Conservation (phyloP, 2,888 invertebrate genomes). For the Acanthosepion pharaonis region DNA sequence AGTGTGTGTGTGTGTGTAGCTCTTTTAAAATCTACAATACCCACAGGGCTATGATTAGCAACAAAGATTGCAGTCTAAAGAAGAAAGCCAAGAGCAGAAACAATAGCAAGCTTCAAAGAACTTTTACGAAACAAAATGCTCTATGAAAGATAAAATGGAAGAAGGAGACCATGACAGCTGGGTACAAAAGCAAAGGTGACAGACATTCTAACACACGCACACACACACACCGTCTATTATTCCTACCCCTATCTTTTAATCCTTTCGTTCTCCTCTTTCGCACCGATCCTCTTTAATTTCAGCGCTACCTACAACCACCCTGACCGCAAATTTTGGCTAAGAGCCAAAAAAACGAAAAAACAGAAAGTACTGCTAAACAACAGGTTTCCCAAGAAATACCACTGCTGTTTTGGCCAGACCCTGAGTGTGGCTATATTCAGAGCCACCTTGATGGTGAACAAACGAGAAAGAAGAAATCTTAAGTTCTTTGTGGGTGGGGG, state of each 20-base stretch:
- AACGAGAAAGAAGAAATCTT: no score
- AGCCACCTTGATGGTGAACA: no score
- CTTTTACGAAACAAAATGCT: background rate
- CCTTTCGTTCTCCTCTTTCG: background rate
- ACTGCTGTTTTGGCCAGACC: background rate
- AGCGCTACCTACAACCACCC: background rate
- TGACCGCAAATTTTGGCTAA: background rate
- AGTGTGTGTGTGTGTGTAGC: no score
- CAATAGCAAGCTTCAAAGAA: background rate
- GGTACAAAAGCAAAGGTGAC: background rate
- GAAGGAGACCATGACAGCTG: background rate
- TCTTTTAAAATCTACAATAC: background rate
- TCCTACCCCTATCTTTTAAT: background rate
- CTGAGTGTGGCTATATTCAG: background rate
- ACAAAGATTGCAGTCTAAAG: background rate
- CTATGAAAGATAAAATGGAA: background rate
- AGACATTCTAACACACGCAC: slow-evolving; percentile 15
- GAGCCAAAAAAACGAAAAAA: background rate
- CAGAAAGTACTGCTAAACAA: background rate
- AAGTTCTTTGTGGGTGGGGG: background rate
- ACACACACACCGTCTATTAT: background rate
- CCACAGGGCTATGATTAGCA: background rate
- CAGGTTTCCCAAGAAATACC: background rate
- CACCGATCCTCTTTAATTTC: background rate
- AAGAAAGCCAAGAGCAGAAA: background rate